Evolutionary conservation across 2,888 invertebrate genomes (phyloP), one percentile per base, ranked within the genome.

Genomic region (Pseudococcus jackbeardsleyi): DNA sequence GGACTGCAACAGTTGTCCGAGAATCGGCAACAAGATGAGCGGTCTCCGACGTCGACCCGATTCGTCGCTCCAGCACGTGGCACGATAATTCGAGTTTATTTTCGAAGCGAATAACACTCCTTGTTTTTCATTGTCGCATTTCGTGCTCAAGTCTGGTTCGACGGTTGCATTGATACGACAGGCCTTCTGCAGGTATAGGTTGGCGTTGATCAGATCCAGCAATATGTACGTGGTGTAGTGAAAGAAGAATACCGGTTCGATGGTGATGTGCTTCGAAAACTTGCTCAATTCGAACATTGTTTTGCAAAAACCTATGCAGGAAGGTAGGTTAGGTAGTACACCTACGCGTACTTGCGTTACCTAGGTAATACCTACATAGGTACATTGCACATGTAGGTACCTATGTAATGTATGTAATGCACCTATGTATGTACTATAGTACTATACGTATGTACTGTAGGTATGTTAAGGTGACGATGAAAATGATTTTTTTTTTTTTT

Each of bases 1-100:
- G 46, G 89, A 89, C 1, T 90, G 89, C 33, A 90, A 46, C 0
- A 90, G 19, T 68, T 90, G 90, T 2, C 90, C 90, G 19, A 89
- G 2, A 4, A 90, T 84, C 15, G 90, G 90, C 54, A 89, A 11
- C 17, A 90, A 86, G 19, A 90, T 88, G 48, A 90, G 85, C 11
- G 89, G 89, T 48, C 85, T 89, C 33, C 90, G 89, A 42, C 89
- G 85, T 79, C 88, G 89, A n/a, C 88, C 84, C 2, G 68, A 64
- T 46, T 50, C 42, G 15, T 88, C 88, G 26, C 88, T 88, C 82
- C 82, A 88, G 26, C 39, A 54, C 17, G 88, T 68, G 48, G 84
- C 84, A 39, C 48, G 19, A 22, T 39, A 15, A 42, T 84, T 59
- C 26, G 59, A 46, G 84, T 88, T 77, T 9, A 84, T 59, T 15